Evolutionary conservation across 2,797 vertebrate species (phyloP).

Genomic region (Gouania willdenowi): DNA sequence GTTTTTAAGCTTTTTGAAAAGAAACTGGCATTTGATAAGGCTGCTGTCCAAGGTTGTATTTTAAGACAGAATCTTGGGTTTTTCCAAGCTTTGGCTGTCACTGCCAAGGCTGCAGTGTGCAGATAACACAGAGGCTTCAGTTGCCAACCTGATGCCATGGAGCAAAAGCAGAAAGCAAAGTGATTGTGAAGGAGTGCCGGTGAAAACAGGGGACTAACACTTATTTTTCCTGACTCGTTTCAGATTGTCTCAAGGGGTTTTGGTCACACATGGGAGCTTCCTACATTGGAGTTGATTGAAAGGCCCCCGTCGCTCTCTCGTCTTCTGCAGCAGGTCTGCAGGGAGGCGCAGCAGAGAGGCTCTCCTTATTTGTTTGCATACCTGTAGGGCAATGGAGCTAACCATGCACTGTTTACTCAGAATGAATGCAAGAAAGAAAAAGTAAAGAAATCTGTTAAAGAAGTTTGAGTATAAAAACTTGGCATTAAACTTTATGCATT

Average conservation of each 20-base stretch:
- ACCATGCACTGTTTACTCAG: conserved; percentile 33
- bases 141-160: conserved; percentile 30
- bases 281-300: conserved; percentile 63
- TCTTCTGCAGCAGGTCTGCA: conserved; percentile 47
- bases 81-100: conserved; percentile 27
- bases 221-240: conserved; percentile 55
- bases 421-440: conserved; percentile 32
- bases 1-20: conserved; percentile 19
- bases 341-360: conserved; percentile 48
- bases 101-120: conserved; percentile 52
- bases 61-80: conserved; percentile 48
- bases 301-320: conserved; percentile 46
- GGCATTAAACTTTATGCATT: too few species aligned
- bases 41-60: conserved; percentile 22
- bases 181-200: conserved; percentile 17
- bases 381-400: conserved; percentile 53
- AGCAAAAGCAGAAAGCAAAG: conserved; percentile 7
- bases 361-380: conserved; percentile 62
- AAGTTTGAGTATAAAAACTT: background rate
- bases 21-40: conserved; percentile 43
- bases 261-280: conserved; percentile 64
- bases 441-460: background rate
- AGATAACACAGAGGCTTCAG: conserved; percentile 49
- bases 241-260: conserved; percentile 49
- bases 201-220: conserved; percentile 9